Evolutionary conservation across 2,888 invertebrate species (phyloP).

Genomic region (Aleiodes alternator): DNA sequence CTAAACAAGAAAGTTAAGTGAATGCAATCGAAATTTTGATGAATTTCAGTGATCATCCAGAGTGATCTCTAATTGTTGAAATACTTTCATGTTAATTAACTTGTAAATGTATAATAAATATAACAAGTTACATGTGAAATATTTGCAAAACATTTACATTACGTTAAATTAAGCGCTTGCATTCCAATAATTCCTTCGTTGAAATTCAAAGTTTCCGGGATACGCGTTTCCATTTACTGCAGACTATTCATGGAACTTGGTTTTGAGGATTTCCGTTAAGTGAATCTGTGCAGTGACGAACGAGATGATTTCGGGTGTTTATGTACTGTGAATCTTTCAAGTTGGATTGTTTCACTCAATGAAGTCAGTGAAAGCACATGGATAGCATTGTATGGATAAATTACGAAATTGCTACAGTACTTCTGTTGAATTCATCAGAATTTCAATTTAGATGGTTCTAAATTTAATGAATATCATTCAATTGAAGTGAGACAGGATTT

Average conservation of each 20-base stretch:
- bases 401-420: too few species aligned
- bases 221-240: constrained; percentile 8
- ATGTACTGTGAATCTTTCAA: constrained; percentile 22
- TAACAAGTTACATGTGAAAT: background rate
- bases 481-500: too few species aligned
- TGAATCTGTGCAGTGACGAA: background rate
- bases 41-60: constrained; percentile 53
- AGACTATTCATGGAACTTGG: constrained; percentile 32
- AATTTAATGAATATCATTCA: background rate
- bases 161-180: background rate
- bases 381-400: background rate
- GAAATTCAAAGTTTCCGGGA: constrained; percentile 36
- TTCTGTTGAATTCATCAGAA: background rate
- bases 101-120: constrained; percentile 51
- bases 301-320: constrained; percentile 22
- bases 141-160: background rate
- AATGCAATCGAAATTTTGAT: background rate
- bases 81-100: constrained; percentile 57
- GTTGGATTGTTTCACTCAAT: constrained; percentile 28
- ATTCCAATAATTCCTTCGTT: constrained; percentile 24
- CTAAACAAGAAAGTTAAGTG: constrained; percentile 15
- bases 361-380: background rate
- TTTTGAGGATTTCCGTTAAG: constrained; percentile 25
- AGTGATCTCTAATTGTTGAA: constrained; percentile 47
- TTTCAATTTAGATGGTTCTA: background rate